These are phyloP conservation scores for Malthinus flaveolus DNA, from an alignment of 2,888 invertebrate species.

Conservation along the genomic window DNA sequence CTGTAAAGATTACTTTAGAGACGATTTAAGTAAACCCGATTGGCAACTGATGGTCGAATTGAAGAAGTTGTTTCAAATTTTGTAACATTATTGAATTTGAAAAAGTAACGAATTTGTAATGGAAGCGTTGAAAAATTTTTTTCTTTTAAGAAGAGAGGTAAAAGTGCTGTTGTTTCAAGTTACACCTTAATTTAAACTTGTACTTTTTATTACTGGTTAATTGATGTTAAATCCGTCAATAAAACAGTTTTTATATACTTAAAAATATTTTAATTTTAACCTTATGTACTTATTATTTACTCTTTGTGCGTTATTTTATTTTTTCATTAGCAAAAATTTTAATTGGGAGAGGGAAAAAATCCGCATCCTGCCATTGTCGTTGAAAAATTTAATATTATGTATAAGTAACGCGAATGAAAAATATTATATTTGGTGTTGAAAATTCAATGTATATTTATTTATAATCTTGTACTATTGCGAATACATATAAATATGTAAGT, in stretches of 20 bases:
- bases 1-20: slow-evolving; percentile 98
- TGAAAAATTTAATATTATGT: background rate
- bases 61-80: slow-evolving; percentile 95
- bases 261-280: background rate
- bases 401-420: background rate
- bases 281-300: background rate
- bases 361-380: slow-evolving; percentile 14
- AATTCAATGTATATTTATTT: slow-evolving; percentile 22
- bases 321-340: background rate
- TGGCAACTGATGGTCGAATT: slow-evolving; percentile 99
- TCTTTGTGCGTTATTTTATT: background rate
- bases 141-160: background rate
- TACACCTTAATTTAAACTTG: too few relatives aligned
- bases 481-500: slow-evolving; percentile 16
- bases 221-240: background rate
- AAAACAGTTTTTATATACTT: slow-evolving; percentile 3
- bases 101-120: background rate
- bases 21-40: slow-evolving; percentile 94
- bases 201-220: too few relatives aligned
- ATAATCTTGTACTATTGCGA: slow-evolving; percentile 17
- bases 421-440: slow-evolving; percentile 2
- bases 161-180: too few relatives aligned
- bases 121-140: slow-evolving; percentile 2
- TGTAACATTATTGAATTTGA: slow-evolving; percentile 61
- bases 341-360: slow-evolving; percentile 5